Evolutionary conservation across 2,888 invertebrate species (phyloP).

Genomic region (Amphipoea oculea): DNA sequence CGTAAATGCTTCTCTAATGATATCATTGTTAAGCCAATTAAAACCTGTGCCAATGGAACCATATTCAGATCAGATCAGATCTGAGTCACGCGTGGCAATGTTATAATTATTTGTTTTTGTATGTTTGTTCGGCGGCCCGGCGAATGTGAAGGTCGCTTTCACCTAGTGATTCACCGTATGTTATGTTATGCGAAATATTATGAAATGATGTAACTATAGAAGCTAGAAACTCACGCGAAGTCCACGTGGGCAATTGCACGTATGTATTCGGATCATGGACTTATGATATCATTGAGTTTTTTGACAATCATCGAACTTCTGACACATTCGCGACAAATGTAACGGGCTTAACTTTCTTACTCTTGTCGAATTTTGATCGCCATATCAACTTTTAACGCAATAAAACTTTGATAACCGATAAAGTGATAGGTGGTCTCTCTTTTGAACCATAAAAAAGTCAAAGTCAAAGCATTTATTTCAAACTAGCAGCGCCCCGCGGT

Average conservation of each 20-base stretch:
- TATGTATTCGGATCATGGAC: constrained; percentile 5
- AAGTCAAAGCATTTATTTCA: no score
- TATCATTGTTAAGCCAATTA: constrained; percentile 61
- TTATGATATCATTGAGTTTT: constrained; percentile 4
- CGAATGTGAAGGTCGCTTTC: constrained; percentile 83
- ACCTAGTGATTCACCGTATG: constrained; percentile 73
- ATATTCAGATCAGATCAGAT: constrained; percentile 68
- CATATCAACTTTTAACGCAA: background rate
- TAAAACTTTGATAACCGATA: background rate
- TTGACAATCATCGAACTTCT: constrained; percentile 17
- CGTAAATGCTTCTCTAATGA: constrained; percentile 63
- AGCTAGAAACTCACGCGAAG: constrained; percentile 7
- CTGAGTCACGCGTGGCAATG: constrained; percentile 73
- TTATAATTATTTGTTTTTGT: constrained; percentile 74
- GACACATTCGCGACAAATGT: constrained; percentile 22
- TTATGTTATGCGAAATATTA: constrained; percentile 64
- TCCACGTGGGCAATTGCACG: constrained; percentile 43
- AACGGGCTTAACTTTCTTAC: background rate
- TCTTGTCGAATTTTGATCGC: background rate
- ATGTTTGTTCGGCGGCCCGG: constrained; percentile 65
- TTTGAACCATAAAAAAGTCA: background rate
- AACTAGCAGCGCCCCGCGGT: no score
- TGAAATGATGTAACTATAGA: constrained; percentile 54
- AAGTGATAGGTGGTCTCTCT: no score
- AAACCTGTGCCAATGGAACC: constrained; percentile 49